phyloP scores from a whole-genome alignment of 2,797 vertebrate genomes.

The Peromyscus nudipes region DNA sequence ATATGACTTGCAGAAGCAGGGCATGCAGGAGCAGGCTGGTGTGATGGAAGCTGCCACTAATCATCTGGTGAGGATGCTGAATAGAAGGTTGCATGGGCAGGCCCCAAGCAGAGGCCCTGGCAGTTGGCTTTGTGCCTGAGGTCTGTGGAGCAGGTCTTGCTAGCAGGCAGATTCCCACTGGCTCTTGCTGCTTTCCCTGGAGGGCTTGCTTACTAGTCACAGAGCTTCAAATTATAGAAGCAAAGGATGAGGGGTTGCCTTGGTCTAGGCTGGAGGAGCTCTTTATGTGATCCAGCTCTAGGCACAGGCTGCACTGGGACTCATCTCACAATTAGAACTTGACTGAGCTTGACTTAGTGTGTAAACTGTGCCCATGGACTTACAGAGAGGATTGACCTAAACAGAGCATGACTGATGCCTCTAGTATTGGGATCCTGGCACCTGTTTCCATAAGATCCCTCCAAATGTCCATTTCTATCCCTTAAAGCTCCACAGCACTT shows the following conservation, averaged over 20 bases:
- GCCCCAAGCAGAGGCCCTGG: neutral
- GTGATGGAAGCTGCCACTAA: neutral
- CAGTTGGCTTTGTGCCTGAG: too few species aligned
- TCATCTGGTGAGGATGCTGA: neutral
- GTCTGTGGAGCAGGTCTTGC: neutral
- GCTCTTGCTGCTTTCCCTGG: neutral
- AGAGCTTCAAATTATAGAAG: neutral
- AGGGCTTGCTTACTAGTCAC: neutral
- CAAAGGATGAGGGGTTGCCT: neutral
- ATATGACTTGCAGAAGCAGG: neutral
- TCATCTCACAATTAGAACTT: neutral
- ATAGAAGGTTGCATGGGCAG: neutral
- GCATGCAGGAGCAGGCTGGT: neutral
- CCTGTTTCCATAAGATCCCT: neutral
- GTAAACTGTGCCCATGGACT: neutral
- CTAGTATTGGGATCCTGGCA: neutral
- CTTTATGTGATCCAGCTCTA: neutral
- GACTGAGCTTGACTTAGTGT: neutral
- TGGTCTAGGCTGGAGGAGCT: neutral
- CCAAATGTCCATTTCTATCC: neutral
- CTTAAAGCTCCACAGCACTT: too few species aligned
- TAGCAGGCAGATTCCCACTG: neutral
- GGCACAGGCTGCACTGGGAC: neutral
- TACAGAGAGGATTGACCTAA: neutral
- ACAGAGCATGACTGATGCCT: neutral